Evolutionary conservation across 2,888 invertebrate species (phyloP).

Genomic region (Empis livida): DNA sequence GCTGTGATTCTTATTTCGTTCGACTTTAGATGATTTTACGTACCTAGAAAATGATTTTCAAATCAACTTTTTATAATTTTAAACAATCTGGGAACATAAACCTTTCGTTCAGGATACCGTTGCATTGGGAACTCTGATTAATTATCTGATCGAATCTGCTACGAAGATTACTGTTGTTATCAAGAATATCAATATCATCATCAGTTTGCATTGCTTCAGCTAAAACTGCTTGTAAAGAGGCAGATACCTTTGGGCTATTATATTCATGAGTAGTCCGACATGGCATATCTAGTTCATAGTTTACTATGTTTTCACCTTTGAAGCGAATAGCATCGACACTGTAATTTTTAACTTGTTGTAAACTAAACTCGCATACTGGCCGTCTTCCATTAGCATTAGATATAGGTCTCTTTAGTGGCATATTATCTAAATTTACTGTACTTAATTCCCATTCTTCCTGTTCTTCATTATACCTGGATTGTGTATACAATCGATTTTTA

Average conservation of each 20-base stretch:
- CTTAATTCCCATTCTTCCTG: conserved; percentile 57
- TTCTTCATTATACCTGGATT: conserved; percentile 70
- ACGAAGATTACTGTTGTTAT: conserved; percentile 29
- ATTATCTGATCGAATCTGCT: conserved; percentile 34
- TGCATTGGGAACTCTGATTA: conserved; percentile 27
- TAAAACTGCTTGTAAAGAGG: conserved; percentile 34
- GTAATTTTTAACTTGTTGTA: conserved; percentile 30
- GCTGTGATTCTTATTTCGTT: conserved; percentile 28
- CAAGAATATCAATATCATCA: conserved; percentile 35
- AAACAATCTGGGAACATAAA: too few species aligned
- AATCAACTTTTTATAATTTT: not conserved
- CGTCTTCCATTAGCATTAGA: conserved; percentile 49
- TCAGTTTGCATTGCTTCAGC: conserved; percentile 37
- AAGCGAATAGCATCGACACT: conserved; percentile 26
- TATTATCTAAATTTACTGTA: conserved; percentile 33
- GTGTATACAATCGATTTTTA: conserved; percentile 55
- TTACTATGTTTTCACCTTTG: conserved; percentile 34
- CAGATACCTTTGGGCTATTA: conserved; percentile 34
- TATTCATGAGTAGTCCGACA: conserved; percentile 37
- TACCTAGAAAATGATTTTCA: too few species aligned
- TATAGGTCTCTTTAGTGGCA: conserved; percentile 44
- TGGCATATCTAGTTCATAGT: conserved; percentile 36
- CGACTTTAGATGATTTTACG: conserved; percentile 22
- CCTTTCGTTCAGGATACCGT: conserved; percentile 1
- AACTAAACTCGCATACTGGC: conserved; percentile 48